phyloP scores from a whole-genome alignment of 2,797 vertebrate species.

The Pristis pectinata region DNA sequence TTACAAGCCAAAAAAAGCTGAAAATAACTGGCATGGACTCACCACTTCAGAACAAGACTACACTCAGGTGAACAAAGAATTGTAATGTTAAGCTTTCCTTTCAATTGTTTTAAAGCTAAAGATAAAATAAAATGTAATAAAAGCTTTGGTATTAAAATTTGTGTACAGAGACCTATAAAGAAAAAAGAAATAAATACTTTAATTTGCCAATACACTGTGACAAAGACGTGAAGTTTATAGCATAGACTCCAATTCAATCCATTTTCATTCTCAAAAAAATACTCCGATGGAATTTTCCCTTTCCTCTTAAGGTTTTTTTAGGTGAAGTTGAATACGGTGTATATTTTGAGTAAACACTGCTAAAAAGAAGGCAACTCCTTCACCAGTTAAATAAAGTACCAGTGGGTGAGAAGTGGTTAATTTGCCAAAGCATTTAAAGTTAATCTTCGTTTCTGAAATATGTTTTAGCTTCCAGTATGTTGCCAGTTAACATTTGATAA shows the following conservation, averaged over 20 bases:
- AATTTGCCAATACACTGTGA: not conserved
- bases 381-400: not conserved
- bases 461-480: not conserved
- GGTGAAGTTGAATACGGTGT: not conserved
- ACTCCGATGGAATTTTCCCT: not conserved
- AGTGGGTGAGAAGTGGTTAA: not conserved
- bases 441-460: not conserved
- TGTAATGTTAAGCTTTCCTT: not conserved
- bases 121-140: not conserved
- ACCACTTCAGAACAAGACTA: not conserved
- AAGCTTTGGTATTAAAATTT: not conserved
- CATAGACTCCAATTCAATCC: not conserved
- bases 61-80: not conserved
- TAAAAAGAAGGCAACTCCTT: not conserved
- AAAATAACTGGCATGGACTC: not conserved
- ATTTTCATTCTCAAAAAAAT: not conserved
- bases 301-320: too few relatives aligned
- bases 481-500: constrained; percentile 1
- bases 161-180: not conserved
- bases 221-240: not conserved
- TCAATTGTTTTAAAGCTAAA: not conserved
- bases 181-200: not conserved
- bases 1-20: constrained; percentile 48
- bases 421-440: not conserved
- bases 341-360: not conserved